Percentiles rank a stretch among this genome's conserved stretches.
Conservation (phyloP, 2,888 invertebrate species). For the Drymonia ruficornis region DNA sequence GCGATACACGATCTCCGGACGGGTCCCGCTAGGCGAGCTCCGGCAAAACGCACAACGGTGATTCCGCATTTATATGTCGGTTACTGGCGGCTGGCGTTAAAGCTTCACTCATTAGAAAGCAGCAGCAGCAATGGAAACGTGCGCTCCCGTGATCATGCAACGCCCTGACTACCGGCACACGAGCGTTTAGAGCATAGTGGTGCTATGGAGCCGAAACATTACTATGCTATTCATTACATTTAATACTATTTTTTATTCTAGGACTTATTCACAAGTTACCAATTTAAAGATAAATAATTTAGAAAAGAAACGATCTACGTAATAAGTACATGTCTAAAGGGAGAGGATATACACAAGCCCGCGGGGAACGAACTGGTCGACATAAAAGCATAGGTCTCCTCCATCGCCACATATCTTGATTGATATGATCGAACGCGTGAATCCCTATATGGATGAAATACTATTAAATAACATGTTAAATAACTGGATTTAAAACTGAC, state of each 20-base stretch:
- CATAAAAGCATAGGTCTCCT: constrained; percentile 1
- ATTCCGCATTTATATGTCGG: constrained; percentile 25
- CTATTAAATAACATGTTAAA: too few relatives aligned
- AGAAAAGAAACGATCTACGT: constrained; percentile 6
- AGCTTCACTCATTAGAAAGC: constrained; percentile 33
- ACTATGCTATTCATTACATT: constrained; percentile 53
- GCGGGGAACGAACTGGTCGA: neutral
- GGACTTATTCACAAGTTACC: constrained; percentile 25
- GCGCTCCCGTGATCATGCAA: constrained; percentile 55
- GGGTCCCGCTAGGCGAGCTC: constrained; percentile 14
- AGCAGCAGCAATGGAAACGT: constrained; percentile 35
- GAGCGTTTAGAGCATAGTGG: constrained; percentile 80
- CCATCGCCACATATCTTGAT: neutral
- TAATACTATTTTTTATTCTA: constrained; percentile 37
- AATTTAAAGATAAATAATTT: neutral
- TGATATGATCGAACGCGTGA: neutral
- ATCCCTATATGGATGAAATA: too few relatives aligned
- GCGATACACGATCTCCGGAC: constrained; percentile 30
- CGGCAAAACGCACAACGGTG: constrained; percentile 21
- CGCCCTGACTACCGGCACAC: constrained; percentile 57
- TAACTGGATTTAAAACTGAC: too few relatives aligned
- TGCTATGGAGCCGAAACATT: constrained; percentile 76
- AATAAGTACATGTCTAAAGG: constrained; percentile 6
- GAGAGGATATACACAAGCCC: neutral
- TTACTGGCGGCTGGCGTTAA: constrained; percentile 27